Evolutionary conservation across 1,140 invertebrate genomes (phyloP).

Genomic region (Drosophila athabasca): DNA sequence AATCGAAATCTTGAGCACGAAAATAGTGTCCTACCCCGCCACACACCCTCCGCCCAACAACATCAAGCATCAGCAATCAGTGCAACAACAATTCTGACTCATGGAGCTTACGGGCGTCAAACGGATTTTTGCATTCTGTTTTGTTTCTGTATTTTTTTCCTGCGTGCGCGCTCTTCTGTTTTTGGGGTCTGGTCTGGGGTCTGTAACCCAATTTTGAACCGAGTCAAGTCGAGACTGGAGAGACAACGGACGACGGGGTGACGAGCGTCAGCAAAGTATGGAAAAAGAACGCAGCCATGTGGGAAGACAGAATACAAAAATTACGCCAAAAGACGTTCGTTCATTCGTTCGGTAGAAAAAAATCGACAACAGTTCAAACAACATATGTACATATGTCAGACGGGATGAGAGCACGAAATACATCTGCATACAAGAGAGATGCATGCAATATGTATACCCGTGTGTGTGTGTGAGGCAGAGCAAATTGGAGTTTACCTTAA

Average conservation of each 20-base stretch:
- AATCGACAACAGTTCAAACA: constrained; percentile 78
- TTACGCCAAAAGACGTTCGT: constrained; percentile 67
- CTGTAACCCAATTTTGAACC: constrained; percentile 79
- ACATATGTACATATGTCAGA: constrained; percentile 59
- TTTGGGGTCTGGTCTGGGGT: constrained; percentile 46
- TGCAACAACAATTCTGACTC: constrained; percentile 68
- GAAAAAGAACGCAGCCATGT: constrained; percentile 35
- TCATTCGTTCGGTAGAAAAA: constrained; percentile 20
- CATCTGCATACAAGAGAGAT: constrained; percentile 43
- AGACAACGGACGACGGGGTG: constrained; percentile 13
- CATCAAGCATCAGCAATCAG: constrained; percentile 55
- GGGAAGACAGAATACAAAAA: constrained; percentile 72
- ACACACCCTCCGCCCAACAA: not conserved
- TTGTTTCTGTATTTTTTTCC: constrained; percentile 36
- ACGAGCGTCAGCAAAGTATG: constrained; percentile 31
- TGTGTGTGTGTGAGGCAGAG: constrained; percentile 3
- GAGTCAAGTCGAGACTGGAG: constrained; percentile 50
- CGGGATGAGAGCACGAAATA: constrained; percentile 49
- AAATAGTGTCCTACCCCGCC: constrained; percentile 1
- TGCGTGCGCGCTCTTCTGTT: constrained; percentile 40
- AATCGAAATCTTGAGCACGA: constrained; percentile 35
- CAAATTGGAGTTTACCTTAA: constrained; percentile 53
- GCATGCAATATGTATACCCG: constrained; percentile 26
- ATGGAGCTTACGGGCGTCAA: constrained; percentile 72
- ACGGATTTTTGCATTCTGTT: constrained; percentile 74